A percentile compares a stretch with the other conserved stretches of the same genome.
Conservation (phyloP, 2,797 vertebrate species). For the Anguilla pacifica region DNA sequence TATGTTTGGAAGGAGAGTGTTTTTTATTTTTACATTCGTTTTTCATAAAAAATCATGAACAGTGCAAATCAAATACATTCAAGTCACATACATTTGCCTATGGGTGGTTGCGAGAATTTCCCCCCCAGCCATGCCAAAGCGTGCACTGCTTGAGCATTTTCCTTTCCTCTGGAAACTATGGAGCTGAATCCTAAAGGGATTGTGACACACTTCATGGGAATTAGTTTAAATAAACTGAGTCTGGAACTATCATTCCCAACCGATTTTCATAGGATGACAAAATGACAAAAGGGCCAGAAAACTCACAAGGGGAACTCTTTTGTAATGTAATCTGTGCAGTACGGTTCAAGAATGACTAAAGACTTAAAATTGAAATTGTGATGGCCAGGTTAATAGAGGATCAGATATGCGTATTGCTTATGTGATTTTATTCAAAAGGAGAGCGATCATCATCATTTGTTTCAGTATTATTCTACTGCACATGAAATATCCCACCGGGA, state of each 20-base stretch:
- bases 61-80: background rate
- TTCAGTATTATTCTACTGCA: background rate
- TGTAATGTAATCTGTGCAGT: background rate
- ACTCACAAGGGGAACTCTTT: background rate
- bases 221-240: background rate
- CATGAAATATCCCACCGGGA: background rate
- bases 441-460: background rate
- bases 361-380: background rate
- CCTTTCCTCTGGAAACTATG: background rate
- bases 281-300: background rate
- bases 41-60: background rate
- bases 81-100: background rate
- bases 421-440: slow-evolving; percentile 8
- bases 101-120: background rate
- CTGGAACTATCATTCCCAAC: background rate
- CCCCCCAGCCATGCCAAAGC: background rate
- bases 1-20: background rate
- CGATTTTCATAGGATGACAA: background rate
- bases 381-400: background rate
- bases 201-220: background rate
- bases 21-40: background rate
- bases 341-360: background rate
- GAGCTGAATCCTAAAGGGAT: background rate
- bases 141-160: background rate
- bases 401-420: background rate